phyloP scores from a whole-genome alignment of 2,888 invertebrate genomes.

The Lasioglossum morio region DNA sequence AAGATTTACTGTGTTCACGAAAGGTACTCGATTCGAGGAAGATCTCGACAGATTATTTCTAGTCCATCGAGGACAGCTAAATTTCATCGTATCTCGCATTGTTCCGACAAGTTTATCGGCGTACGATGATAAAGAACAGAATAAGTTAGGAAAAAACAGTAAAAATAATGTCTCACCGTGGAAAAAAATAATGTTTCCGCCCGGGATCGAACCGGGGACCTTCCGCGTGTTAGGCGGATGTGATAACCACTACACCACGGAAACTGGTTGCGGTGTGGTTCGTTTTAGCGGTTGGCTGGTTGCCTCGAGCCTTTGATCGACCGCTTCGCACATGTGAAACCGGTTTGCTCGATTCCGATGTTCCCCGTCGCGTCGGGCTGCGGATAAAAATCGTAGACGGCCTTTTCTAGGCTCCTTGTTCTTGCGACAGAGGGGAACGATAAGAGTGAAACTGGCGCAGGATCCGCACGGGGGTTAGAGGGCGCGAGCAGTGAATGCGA shows the following conservation, averaged over 20 bases:
- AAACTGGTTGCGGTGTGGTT: constrained; percentile 84
- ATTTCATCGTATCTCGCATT: neutral
- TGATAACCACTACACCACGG: constrained; percentile 96
- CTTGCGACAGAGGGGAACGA: constrained; percentile 4
- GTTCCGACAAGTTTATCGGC: neutral
- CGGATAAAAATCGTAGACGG: neutral
- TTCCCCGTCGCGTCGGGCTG: neutral
- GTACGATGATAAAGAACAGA: too few relatives aligned
- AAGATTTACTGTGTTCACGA: too few relatives aligned
- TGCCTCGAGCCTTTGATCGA: neutral
- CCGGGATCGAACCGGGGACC: constrained; percentile 96
- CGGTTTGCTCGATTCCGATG: neutral
- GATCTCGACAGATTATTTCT: neutral
- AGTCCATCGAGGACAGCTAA: neutral
- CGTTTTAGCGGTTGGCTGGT: neutral
- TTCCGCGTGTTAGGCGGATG: constrained; percentile 96
- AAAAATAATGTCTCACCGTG: neutral
- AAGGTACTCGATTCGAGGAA: neutral
- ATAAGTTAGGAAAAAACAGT: too few relatives aligned
- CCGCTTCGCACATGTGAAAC: neutral
- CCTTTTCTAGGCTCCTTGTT: neutral
- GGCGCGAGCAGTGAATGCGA: constrained; percentile 40
- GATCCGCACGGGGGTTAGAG: neutral
- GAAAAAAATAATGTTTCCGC: constrained; percentile 88
- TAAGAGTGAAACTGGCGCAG: neutral